Evolutionary conservation across 92 coral and sea anemone species (phyloP).

Genomic region (Palythoa caribaeorum): DNA sequence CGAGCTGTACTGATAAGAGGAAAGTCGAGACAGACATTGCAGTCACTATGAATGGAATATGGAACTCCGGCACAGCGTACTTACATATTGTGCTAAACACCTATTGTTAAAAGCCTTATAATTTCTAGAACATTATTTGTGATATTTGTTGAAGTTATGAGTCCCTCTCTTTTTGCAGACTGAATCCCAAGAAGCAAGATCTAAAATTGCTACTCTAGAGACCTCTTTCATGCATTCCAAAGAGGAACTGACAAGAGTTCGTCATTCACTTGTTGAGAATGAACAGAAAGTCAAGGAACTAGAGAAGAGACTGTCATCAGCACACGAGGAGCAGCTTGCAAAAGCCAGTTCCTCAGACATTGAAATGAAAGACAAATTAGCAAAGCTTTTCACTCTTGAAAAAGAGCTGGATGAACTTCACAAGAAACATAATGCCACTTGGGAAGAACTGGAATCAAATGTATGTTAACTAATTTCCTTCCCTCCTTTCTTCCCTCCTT

Average conservation of each 20-base stretch:
- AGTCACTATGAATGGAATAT: no score
- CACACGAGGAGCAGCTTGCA: constrained; percentile 44
- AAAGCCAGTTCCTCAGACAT: constrained; percentile 51
- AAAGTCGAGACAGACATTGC: no score
- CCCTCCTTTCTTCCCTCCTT: not conserved
- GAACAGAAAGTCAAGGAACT: constrained; percentile 60
- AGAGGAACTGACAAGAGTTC: constrained; percentile 55
- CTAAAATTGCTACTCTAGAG: constrained; percentile 61
- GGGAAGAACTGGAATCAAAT: constrained; percentile 55
- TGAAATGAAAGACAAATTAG: constrained; percentile 64
- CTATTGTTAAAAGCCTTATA: no score
- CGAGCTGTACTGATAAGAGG: no score
- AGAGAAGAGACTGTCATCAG: constrained; percentile 58
- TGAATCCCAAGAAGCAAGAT: constrained; percentile 51
- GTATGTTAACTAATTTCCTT: constrained; percentile 44
- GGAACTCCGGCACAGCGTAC: no score
- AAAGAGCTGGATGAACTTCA: constrained; percentile 61
- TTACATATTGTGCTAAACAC: no score
- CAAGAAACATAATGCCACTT: constrained; percentile 46
- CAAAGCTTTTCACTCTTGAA: constrained; percentile 73
- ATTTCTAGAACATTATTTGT: not conserved
- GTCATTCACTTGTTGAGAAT: constrained; percentile 54
- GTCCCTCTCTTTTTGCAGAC: constrained; percentile 35
- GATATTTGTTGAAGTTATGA: not conserved
- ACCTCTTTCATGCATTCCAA: constrained; percentile 55